A percentile compares a stretch with the other conserved stretches of the same genome.
These are phyloP conservation scores for Amiota minor DNA, from an alignment of 2,888 invertebrate species.

Conservation along the genomic window DNA sequence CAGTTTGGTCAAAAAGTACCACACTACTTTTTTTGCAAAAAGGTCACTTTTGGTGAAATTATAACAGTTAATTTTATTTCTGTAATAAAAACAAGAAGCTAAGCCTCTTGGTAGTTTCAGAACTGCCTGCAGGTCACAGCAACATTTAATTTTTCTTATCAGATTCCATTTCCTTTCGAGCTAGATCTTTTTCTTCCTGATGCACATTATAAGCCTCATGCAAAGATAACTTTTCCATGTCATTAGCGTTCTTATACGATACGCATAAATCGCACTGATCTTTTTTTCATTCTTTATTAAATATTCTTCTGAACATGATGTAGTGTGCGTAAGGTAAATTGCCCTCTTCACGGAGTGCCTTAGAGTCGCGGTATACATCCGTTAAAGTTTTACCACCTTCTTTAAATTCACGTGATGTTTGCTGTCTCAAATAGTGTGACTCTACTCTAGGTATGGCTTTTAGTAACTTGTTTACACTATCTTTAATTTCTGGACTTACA, in stretches of 20 bases:
- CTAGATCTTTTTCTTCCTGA: too few relatives aligned
- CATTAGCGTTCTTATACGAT: too few relatives aligned
- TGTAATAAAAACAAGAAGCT: slow-evolving; percentile 39
- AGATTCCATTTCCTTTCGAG: too few relatives aligned
- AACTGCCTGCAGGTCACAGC: slow-evolving; percentile 40
- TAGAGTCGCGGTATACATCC: slow-evolving; percentile 55
- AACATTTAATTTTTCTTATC: slow-evolving; percentile 36
- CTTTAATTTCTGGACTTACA: slow-evolving; percentile 39
- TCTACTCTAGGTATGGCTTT: slow-evolving; percentile 54
- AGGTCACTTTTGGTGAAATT: slow-evolving; percentile 55
- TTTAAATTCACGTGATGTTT: too few relatives aligned
- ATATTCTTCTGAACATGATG: slow-evolving; percentile 43
- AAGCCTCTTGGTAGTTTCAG: slow-evolving; percentile 37
- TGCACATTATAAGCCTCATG: too few relatives aligned
- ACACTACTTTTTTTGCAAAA: slow-evolving; percentile 40
- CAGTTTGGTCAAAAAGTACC: slow-evolving; percentile 60
- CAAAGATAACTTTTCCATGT: too few relatives aligned
- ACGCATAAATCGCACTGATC: too few relatives aligned
- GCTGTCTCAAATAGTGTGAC: too few relatives aligned
- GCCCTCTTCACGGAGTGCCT: slow-evolving; percentile 42
- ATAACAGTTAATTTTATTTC: slow-evolving; percentile 31
- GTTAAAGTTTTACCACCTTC: too few relatives aligned
- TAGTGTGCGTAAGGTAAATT: slow-evolving; percentile 38
- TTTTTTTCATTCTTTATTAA: too few relatives aligned
- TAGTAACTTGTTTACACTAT: slow-evolving; percentile 47